Conservation (phyloP, 1,140 invertebrate species). For the Colletes latitarsis region DNA sequence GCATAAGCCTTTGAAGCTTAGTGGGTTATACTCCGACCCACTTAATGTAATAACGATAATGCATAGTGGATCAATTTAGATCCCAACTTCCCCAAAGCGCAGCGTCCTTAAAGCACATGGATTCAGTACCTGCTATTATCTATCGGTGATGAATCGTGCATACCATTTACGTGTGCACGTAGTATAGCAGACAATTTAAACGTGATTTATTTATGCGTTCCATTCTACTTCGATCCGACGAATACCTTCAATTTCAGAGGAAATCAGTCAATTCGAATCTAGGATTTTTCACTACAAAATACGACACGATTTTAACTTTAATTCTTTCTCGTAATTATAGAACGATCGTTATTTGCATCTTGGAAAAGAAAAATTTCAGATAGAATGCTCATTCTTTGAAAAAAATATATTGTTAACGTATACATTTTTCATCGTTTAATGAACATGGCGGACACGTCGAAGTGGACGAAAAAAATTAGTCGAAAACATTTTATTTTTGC, state of each 20-base stretch:
- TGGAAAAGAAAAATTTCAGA: too few species aligned
- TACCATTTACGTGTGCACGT: neutral
- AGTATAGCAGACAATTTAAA: slow-evolving; percentile 3
- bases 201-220: slow-evolving; percentile 22
- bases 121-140: slow-evolving; percentile 32
- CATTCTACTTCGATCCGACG: too few species aligned
- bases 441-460: too few species aligned
- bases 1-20: slow-evolving; percentile 48
- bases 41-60: slow-evolving; percentile 49
- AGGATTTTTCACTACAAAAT: too few species aligned
- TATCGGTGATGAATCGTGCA: slow-evolving; percentile 17
- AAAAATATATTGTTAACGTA: too few species aligned
- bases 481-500: too few species aligned
- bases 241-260: neutral
- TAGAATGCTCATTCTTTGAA: too few species aligned
- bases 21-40: slow-evolving; percentile 38
- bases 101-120: slow-evolving; percentile 43
- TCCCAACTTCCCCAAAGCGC: slow-evolving; percentile 42
- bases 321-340: too few species aligned
- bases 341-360: too few species aligned
- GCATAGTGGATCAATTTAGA: slow-evolving; percentile 46
- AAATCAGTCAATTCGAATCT: neutral
- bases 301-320: too few species aligned
- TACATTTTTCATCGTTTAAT: too few species aligned
- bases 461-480: too few species aligned